These are phyloP conservation scores for Andrena bucephala DNA, from an alignment of 2,888 invertebrate genomes.

Conservation along the genomic window DNA sequence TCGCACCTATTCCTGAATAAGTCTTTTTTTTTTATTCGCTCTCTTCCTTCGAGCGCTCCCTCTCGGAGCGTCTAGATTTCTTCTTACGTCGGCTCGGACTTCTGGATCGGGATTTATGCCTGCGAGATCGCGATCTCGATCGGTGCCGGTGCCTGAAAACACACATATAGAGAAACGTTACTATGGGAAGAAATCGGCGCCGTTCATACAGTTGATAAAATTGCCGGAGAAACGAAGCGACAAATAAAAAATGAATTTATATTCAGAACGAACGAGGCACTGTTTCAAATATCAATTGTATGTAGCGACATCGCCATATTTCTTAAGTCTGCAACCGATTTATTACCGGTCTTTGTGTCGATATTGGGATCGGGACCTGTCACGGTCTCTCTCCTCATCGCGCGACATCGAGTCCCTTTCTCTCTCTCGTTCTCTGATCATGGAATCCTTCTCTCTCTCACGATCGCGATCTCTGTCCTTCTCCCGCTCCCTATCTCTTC, in stretches of 20 bases:
- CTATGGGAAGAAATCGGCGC: background rate
- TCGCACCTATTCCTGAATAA: conserved; percentile 11
- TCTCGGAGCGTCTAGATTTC: conserved; percentile 90
- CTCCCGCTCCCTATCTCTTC: conserved; percentile 77
- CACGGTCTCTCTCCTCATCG: conserved; percentile 85
- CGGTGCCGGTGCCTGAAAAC: conserved; percentile 82
- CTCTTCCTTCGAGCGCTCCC: conserved; percentile 88
- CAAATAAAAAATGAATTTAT: conserved; percentile 11
- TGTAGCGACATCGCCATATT: conserved; percentile 18
- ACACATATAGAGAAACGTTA: background rate
- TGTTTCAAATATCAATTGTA: conserved; percentile 6
- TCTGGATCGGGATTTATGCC: conserved; percentile 90
- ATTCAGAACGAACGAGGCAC: background rate
- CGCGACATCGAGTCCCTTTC: conserved; percentile 83
- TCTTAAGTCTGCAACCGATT: conserved; percentile 17
- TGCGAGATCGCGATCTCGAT: conserved; percentile 86
- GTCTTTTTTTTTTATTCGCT: conserved; percentile 86
- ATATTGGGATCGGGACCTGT: conserved; percentile 88
- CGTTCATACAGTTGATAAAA: background rate
- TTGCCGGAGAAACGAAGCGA: conserved; percentile 2
- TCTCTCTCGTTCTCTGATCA: conserved; percentile 78
- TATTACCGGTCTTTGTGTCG: conserved; percentile 88
- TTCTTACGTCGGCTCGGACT: conserved; percentile 90
- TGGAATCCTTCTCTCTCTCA: conserved; percentile 80
- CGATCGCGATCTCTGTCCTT: conserved; percentile 75